Evolutionary conservation across 2,113 vertebrate species (phyloP).

Genomic region (Tenrec ecaudatus): DNA sequence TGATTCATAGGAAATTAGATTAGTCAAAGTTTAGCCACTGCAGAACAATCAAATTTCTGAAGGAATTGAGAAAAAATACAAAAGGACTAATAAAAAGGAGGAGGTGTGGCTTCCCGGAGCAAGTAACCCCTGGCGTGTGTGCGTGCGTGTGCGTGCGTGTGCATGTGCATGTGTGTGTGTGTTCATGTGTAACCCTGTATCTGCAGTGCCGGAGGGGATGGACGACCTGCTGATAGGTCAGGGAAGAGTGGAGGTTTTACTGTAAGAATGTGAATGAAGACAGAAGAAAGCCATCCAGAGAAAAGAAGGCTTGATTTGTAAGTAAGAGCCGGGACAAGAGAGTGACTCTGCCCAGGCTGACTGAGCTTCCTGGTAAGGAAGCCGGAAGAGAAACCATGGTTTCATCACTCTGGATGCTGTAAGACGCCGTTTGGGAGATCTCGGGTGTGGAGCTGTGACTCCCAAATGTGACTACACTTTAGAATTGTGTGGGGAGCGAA

Average conservation of each 20-base stretch:
- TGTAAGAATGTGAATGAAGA: conserved; percentile 18
- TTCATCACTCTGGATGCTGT: conserved; percentile 4
- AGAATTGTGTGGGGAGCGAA: conserved; percentile 10
- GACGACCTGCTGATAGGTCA: background rate
- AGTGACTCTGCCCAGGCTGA: background rate
- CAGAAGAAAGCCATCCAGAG: conserved; percentile 19
- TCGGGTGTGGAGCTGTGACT: background rate
- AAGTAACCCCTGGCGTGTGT: background rate
- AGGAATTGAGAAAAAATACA: background rate
- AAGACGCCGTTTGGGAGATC: background rate
- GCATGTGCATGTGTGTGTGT: background rate
- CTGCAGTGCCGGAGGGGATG: background rate
- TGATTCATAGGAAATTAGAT: conserved; percentile 21
- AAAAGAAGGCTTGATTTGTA: background rate
- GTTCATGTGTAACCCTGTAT: background rate
- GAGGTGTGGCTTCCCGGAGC: background rate
- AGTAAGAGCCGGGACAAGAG: background rate
- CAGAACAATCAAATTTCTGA: conserved; percentile 59
- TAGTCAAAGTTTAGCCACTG: conserved; percentile 46
- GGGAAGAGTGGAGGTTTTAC: background rate
- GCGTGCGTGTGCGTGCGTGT: background rate
- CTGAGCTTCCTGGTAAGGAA: conserved; percentile 46
- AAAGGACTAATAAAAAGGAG: conserved; percentile 21
- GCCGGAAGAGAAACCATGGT: conserved; percentile 18
- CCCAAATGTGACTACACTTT: conserved; percentile 4